Evolutionary conservation across 2,113 vertebrate species (phyloP).

Genomic region (Cervus canadensis): DNA sequence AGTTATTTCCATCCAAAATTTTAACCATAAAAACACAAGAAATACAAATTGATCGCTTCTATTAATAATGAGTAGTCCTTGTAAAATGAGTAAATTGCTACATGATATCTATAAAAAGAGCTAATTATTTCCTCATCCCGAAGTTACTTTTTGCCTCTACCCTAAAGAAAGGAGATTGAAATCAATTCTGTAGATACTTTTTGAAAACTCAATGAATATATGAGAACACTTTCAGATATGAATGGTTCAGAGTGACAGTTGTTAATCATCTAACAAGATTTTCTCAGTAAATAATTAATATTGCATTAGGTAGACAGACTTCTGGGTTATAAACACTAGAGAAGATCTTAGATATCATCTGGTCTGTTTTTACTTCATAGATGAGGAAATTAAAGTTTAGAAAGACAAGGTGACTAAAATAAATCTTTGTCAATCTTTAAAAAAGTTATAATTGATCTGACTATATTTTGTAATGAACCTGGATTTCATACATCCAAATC

Average conservation of each 20-base stretch:
- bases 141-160: neutral
- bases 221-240: neutral
- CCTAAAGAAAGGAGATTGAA: neutral
- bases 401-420: neutral
- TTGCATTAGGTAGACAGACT: neutral
- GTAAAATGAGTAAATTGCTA: neutral
- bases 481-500: neutral
- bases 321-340: neutral
- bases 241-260: neutral
- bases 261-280: neutral
- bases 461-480: neutral
- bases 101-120: neutral
- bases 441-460: neutral
- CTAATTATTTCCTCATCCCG: neutral
- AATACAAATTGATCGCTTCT: neutral
- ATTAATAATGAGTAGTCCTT: neutral
- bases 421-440: neutral
- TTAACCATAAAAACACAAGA: neutral
- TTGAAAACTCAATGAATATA: neutral
- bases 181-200: neutral
- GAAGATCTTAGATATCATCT: neutral
- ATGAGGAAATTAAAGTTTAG: neutral
- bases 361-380: neutral
- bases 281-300: neutral
- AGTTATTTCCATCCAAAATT: constrained; percentile 7